Conservation (phyloP, 1,140 invertebrate species). For the Drosophila virilis region DNA sequence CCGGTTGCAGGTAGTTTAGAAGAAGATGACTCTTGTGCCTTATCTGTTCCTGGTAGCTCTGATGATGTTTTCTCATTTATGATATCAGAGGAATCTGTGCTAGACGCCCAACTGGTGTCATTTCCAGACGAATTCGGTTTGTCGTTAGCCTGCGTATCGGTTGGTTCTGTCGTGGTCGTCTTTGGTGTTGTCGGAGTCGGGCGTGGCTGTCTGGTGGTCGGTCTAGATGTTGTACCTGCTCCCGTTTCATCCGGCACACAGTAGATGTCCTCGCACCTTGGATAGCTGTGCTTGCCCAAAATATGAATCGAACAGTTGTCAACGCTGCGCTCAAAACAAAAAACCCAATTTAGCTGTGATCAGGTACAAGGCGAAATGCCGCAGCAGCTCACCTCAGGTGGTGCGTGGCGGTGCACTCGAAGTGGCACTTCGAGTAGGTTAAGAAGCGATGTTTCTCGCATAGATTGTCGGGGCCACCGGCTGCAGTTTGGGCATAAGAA, state of each 20-base stretch:
- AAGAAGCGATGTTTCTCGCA: conserved; percentile 4
- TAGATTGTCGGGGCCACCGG: neutral
- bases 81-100: no score
- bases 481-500: conserved; percentile 7
- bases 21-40: no score
- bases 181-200: conserved; percentile 11
- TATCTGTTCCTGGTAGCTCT: no score
- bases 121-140: no score
- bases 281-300: neutral
- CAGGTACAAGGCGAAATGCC: neutral
- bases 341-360: neutral
- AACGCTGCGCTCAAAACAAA: neutral
- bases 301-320: neutral
- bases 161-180: neutral
- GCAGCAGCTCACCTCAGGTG: conserved; percentile 5
- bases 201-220: conserved; percentile 8
- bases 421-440: neutral
- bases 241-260: neutral
- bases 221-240: conserved; percentile 11
- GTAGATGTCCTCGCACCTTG: conserved; percentile 27
- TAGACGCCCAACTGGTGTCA: no score
- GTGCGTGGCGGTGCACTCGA: neutral
- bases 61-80: no score
- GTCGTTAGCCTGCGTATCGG: no score
- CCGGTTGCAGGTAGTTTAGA: no score